These are phyloP conservation scores for Pantelozetes paolii DNA, from an alignment of 2,888 invertebrate genomes.

Conservation along the genomic window DNA sequence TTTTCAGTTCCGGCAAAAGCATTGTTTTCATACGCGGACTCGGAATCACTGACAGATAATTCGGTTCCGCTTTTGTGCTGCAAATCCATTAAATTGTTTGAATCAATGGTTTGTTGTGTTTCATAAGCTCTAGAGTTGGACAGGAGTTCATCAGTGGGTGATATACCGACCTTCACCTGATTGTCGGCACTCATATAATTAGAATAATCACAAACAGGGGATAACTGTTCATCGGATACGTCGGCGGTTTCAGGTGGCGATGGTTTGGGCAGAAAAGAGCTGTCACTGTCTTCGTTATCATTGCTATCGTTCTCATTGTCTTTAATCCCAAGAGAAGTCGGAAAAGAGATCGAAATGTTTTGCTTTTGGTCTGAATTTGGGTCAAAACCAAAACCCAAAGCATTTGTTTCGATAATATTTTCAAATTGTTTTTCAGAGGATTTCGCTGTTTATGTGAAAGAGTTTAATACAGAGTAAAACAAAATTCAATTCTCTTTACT, in stretches of 20 bases:
- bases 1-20: conserved; percentile 40
- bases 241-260: conserved; percentile 40
- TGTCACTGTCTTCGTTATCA: conserved; percentile 26
- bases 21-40: conserved; percentile 37
- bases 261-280: conserved; percentile 26
- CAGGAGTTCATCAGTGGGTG: conserved; percentile 31
- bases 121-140: conserved; percentile 7
- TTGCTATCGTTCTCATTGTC: conserved; percentile 8
- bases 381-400: too few species aligned
- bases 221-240: conserved; percentile 31
- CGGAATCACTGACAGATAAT: not conserved
- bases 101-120: not conserved
- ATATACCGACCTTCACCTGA: conserved; percentile 40
- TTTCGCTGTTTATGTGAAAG: conserved; percentile 28
- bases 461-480: not conserved
- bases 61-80: too few species aligned
- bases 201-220: conserved; percentile 39
- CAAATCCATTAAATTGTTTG: not conserved
- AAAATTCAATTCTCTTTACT: not conserved
- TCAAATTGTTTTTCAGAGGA: not conserved
- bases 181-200: conserved; percentile 26
- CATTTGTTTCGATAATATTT: not conserved
- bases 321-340: conserved; percentile 23
- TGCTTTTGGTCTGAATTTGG: conserved; percentile 5
- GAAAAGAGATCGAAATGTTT: not conserved